Evolutionary conservation across 2,797 vertebrate species (phyloP).

Genomic region (Mycteria americana): DNA sequence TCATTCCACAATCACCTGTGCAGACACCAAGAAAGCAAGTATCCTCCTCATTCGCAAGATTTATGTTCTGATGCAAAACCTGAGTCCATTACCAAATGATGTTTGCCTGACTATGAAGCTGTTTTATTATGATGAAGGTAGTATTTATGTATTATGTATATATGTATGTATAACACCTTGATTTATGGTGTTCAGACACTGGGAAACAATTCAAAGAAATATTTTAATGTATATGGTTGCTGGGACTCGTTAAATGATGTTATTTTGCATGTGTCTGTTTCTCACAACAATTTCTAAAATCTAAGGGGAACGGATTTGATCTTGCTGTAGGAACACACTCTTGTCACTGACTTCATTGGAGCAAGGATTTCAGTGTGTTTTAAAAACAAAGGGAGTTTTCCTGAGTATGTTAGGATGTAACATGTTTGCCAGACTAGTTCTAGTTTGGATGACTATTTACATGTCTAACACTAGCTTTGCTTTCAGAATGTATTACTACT

Average conservation of each 20-base stretch:
- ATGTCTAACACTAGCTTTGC: background rate
- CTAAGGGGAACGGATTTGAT: background rate
- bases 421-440: background rate
- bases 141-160: background rate
- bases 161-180: no score
- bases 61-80: constrained; percentile 91
- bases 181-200: background rate
- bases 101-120: constrained; percentile 94
- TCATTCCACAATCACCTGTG: constrained; percentile 62
- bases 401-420: background rate
- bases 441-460: background rate
- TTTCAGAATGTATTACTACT: background rate
- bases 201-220: background rate
- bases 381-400: background rate
- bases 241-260: background rate
- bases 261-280: fast-evolving
- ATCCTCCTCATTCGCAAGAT: constrained; percentile 93
- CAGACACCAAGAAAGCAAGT: constrained; percentile 88
- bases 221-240: background rate
- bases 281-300: fast-evolving
- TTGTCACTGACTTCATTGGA: background rate
- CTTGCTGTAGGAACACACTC: background rate
- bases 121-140: constrained; percentile 91
- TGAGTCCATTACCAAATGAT: constrained; percentile 86
- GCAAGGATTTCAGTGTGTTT: background rate